A percentile compares a stretch with the other conserved stretches of the same genome.
These are phyloP conservation scores for Aegithalos caudatus DNA, from an alignment of 2,113 vertebrate genomes.

Conservation along the genomic window DNA sequence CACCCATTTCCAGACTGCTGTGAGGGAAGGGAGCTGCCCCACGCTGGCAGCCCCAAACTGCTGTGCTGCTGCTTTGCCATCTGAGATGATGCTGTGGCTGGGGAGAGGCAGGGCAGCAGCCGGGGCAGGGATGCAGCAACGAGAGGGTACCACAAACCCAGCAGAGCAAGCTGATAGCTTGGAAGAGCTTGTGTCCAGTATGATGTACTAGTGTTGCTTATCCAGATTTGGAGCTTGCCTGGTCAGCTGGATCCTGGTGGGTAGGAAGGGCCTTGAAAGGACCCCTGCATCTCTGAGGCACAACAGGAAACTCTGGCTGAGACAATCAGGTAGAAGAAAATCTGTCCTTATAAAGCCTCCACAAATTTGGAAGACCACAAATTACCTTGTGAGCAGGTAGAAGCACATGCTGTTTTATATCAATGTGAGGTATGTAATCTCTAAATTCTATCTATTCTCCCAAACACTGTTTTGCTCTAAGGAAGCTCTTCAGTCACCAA, in stretches of 20 bases:
- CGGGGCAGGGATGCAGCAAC: background rate
- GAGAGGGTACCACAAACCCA: background rate
- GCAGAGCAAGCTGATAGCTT: background rate
- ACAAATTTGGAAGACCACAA: background rate
- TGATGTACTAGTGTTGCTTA: background rate
- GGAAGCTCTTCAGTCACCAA: conserved; percentile 26
- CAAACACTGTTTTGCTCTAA: background rate
- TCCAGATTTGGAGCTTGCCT: background rate
- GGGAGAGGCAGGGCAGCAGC: background rate
- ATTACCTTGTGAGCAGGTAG: background rate
- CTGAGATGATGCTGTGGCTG: background rate
- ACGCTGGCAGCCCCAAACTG: rapidly evolving
- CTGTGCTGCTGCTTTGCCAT: background rate
- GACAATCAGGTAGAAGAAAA: background rate
- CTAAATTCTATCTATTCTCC: background rate
- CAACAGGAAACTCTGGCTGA: background rate
- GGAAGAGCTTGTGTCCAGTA: background rate
- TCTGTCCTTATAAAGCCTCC: background rate
- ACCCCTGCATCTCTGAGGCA: background rate
- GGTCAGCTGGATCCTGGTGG: background rate
- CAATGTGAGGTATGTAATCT: background rate
- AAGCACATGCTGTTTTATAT: background rate
- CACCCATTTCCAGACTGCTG: background rate
- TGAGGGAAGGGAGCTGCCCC: background rate
- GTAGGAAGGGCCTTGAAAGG: background rate